These are phyloP conservation scores for Molothrus aeneus DNA, from an alignment of 2,797 vertebrate genomes.

Conservation along the genomic window DNA sequence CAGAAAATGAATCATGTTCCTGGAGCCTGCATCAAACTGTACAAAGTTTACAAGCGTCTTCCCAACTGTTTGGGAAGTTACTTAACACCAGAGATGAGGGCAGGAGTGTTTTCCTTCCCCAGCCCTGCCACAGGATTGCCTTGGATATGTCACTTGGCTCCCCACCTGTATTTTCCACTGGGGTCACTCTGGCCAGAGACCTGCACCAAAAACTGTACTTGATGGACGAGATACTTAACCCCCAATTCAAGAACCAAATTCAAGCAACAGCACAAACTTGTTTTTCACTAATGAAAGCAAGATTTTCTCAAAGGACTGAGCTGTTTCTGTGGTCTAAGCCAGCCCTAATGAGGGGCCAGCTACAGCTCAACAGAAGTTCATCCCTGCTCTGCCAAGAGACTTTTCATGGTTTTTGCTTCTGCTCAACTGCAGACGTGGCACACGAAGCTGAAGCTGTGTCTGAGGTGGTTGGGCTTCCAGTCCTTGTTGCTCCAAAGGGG, in stretches of 20 bases:
- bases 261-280: background rate
- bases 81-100: background rate
- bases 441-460: background rate
- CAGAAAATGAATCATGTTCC: conserved; percentile 11
- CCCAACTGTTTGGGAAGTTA: background rate
- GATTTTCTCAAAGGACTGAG: background rate
- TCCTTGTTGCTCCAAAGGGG: background rate
- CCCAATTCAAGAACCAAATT: background rate
- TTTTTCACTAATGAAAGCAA: background rate
- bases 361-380: background rate
- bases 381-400: background rate
- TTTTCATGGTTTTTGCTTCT: background rate
- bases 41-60: background rate
- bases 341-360: background rate
- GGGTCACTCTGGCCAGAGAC: background rate
- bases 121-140: background rate
- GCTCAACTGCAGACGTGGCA: conserved; percentile 30
- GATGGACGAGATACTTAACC: background rate
- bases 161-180: background rate
- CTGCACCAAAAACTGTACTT: background rate
- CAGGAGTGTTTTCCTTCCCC: background rate
- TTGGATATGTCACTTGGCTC: background rate
- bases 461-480: background rate
- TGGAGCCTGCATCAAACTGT: background rate
- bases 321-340: background rate